phyloP scores from a whole-genome alignment of 1,140 invertebrate genomes.

The Heliconius himera region DNA sequence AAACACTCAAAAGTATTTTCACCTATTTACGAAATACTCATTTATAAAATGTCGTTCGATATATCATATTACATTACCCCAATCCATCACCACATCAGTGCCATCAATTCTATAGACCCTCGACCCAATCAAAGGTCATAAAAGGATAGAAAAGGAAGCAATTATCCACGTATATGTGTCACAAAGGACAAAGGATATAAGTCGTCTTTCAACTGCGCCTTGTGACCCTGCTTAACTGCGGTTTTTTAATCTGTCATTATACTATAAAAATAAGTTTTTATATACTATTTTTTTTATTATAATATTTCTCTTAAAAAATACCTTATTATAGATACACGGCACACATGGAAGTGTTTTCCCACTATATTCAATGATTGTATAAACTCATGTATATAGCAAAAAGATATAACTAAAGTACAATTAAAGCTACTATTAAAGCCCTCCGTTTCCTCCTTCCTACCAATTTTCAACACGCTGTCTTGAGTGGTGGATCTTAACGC shows the following conservation, averaged over 20 bases:
- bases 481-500: too few relatives aligned
- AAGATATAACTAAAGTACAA: too few relatives aligned
- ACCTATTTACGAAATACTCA: neutral
- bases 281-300: too few relatives aligned
- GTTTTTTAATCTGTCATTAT: neutral
- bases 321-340: too few relatives aligned
- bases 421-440: too few relatives aligned
- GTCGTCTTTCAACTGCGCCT: neutral
- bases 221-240: neutral
- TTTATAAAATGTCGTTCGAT: neutral
- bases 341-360: too few relatives aligned
- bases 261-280: too few relatives aligned
- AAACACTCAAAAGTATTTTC: neutral
- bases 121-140: slow-evolving; percentile 21
- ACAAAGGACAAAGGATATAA: slow-evolving; percentile 15
- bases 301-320: too few relatives aligned
- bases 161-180: slow-evolving; percentile 17
- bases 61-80: neutral
- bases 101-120: slow-evolving; percentile 7
- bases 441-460: too few relatives aligned
- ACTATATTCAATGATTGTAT: too few relatives aligned
- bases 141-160: slow-evolving; percentile 21
- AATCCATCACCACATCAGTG: neutral
- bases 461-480: too few relatives aligned
- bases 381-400: too few relatives aligned